Evolutionary conservation across 2,797 vertebrate species (phyloP), one percentile per base, ranked within the genome.

Genomic region (Smutsia gigantea): DNA sequence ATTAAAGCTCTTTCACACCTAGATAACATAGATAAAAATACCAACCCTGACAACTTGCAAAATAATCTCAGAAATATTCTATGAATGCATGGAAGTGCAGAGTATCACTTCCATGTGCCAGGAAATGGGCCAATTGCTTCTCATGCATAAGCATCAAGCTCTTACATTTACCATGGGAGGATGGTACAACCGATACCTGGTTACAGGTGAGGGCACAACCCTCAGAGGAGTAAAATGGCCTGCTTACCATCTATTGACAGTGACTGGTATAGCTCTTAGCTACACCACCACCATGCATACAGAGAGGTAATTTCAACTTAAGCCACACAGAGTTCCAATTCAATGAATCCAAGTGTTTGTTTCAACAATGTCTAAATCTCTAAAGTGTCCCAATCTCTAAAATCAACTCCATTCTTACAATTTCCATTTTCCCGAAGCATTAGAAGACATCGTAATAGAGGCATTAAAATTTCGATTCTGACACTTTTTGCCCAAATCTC

Each of bases 241-340:
- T 12, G 18, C 4, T 31, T 27, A 51, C 0, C 55, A 31, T 23
- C 31, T 27, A 11, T 15, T 4, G 27, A 59, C 1, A 4, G 29
- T 27, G 15, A 8, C 27, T 31, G 1, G 12, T 8, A 27, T 1
- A 34, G 13, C 23, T 55, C n/a, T 68, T 7, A 25, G 42, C 42
- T 46, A 53, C 5, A 5, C 4, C 1, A 8, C 13, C 12, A 4
- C 49, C 37, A 23, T 2, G 3, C 27, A 21, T 17, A n/a, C 0
- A 0, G 37, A 61, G 82, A 64, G 11, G 11, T 21, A 5, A 71
- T 87, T 87, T 79, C 55, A 59, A 55, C 10, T 29, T 18, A 31
- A 93, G 15, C 42, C 55, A 21, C 29, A 64, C 9, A 39, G 49
- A n/a, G 4, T 42, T 72, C 68, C 34, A 37, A 64, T 29, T 79